Percentiles rank a stretch among this genome's conserved stretches.
These are phyloP conservation scores for Hafferia zeledoni DNA, from an alignment of 2,797 vertebrate species.

Conservation along the genomic window DNA sequence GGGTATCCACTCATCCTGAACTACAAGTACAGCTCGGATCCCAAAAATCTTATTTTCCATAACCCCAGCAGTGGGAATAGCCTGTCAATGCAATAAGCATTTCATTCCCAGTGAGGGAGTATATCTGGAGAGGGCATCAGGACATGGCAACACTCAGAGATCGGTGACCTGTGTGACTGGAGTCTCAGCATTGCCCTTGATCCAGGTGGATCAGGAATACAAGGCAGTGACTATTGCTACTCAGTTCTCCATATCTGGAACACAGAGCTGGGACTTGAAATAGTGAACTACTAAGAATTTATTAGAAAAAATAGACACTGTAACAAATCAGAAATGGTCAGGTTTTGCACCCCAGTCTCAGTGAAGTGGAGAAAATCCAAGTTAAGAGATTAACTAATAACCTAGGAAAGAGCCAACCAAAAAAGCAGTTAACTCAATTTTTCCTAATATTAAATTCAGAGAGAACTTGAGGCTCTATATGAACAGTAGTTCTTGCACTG, in stretches of 20 bases:
- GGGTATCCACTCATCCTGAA: background rate
- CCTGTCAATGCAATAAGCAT: background rate
- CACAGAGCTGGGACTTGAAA: background rate
- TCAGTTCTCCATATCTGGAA: fast-evolving
- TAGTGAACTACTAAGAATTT: background rate
- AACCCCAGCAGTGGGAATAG: background rate
- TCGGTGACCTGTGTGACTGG: background rate
- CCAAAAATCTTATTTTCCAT: background rate
- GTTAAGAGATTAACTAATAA: background rate
- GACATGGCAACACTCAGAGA: background rate
- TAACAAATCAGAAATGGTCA: background rate
- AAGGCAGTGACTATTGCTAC: background rate
- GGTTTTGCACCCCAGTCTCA: background rate
- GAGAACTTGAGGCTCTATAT: background rate
- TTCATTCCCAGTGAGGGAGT: background rate
- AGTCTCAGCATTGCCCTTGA: background rate
- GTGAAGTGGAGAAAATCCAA: too few relatives aligned
- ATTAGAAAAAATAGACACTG: background rate
- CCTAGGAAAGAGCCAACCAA: background rate
- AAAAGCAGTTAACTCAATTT: background rate
- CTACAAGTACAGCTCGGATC: too few relatives aligned
- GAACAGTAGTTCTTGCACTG: background rate
- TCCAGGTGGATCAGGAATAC: background rate
- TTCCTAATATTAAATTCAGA: background rate
- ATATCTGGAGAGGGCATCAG: background rate